These are phyloP conservation scores for Peromyscus polionotus DNA, from an alignment of 2,113 vertebrate species.

Conservation along the genomic window DNA sequence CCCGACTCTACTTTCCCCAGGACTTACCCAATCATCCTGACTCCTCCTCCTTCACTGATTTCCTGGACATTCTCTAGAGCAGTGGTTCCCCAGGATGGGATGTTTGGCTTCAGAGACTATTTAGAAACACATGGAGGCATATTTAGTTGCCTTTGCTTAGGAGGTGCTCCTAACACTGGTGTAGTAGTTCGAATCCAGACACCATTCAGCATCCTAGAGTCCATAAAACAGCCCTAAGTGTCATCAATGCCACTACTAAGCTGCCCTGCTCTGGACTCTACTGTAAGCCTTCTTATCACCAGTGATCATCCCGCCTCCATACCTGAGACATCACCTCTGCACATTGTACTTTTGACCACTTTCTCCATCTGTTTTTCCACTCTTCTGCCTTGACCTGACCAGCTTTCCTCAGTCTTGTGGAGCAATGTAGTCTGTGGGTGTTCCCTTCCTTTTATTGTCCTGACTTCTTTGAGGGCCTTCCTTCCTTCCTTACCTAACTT, in stretches of 20 bases:
- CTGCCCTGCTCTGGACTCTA: neutral
- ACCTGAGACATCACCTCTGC: neutral
- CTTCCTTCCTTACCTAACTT: neutral
- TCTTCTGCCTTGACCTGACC: neutral
- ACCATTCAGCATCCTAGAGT: neutral
- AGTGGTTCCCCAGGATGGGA: neutral
- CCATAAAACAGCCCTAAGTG: neutral
- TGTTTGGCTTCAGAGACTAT: neutral
- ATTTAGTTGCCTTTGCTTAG: neutral
- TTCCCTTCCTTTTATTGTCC: conserved; percentile 51
- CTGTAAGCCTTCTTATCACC: neutral
- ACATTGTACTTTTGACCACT: neutral
- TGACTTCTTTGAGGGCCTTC: conserved; percentile 44
- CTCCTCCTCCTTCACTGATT: conserved; percentile 6
- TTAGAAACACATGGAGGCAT: neutral
- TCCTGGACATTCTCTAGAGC: neutral
- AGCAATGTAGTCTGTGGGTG: neutral
- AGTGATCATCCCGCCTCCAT: neutral
- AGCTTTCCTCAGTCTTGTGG: conserved; percentile 18
- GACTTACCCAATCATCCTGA: conserved; percentile 20
- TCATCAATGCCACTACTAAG: neutral
- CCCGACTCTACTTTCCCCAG: conserved; percentile 32
- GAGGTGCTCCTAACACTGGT: neutral
- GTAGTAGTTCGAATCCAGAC: neutral
- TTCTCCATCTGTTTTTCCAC: conserved; percentile 1